phyloP scores from a whole-genome alignment of 1,140 invertebrate species.

The Hycleus phaleratus region DNA sequence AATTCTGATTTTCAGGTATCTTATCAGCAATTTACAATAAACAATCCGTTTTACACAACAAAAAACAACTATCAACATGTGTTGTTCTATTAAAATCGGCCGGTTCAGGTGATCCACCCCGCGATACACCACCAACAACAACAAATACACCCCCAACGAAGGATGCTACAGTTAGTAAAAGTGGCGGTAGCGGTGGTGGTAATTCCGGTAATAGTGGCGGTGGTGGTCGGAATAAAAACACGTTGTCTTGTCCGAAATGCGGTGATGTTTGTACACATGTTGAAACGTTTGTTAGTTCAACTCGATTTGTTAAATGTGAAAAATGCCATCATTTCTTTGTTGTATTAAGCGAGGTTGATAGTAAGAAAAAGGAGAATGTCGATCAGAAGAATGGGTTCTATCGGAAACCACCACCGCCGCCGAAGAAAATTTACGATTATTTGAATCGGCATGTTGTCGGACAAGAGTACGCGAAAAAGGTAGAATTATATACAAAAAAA shows the following conservation, averaged over 20 bases:
- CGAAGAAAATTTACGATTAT: slow-evolving; percentile 95
- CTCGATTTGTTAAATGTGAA: slow-evolving; percentile 94
- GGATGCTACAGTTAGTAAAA: slow-evolving; percentile 13
- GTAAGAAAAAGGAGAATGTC: slow-evolving; percentile 76
- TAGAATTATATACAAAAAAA: slow-evolving; percentile 1
- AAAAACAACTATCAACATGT: slow-evolving; percentile 26
- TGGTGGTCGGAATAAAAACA: slow-evolving; percentile 50
- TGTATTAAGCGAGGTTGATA: slow-evolving; percentile 87
- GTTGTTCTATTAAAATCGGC: slow-evolving; percentile 30
- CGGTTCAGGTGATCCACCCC: slow-evolving; percentile 33
- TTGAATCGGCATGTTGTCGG: slow-evolving; percentile 95
- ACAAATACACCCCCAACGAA: slow-evolving; percentile 25
- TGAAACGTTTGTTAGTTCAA: slow-evolving; percentile 94
- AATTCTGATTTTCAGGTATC: slow-evolving; percentile 23
- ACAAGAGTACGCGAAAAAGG: slow-evolving; percentile 94
- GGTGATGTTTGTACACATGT: slow-evolving; percentile 93
- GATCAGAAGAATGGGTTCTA: slow-evolving; percentile 56
- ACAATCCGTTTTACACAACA: slow-evolving; percentile 1
- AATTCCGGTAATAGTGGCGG: slow-evolving; percentile 13
- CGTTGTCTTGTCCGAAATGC: slow-evolving; percentile 85
- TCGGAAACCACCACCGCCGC: slow-evolving; percentile 81
- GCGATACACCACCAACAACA: background rate
- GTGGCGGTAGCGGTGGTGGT: background rate
- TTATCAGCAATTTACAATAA: slow-evolving; percentile 28
- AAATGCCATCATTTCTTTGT: slow-evolving; percentile 98